Evolutionary conservation across 2,888 invertebrate genomes (phyloP).

Genomic region (Torymus tubicola): DNA sequence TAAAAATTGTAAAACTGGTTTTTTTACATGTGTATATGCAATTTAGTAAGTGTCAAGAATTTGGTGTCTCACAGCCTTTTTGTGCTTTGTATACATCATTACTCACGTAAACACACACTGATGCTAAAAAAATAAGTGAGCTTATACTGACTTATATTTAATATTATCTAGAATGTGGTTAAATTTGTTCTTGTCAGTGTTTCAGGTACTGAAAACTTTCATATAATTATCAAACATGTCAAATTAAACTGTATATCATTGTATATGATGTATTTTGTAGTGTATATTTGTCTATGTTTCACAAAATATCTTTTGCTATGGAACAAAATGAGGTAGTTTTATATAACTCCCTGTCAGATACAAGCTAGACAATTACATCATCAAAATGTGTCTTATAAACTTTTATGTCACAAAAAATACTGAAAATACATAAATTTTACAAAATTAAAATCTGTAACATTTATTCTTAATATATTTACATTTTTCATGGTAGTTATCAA

Average conservation of each 20-base stretch:
- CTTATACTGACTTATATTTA: constrained; percentile 39
- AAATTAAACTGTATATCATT: constrained; percentile 32
- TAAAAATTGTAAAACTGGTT: constrained; percentile 53
- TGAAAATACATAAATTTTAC: constrained; percentile 52
- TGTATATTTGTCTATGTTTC: constrained; percentile 28
- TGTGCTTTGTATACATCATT: constrained; percentile 46
- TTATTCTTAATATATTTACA: constrained; percentile 42
- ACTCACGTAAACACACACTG: constrained; percentile 12
- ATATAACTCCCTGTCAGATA: constrained; percentile 41
- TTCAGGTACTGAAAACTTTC: constrained; percentile 33
- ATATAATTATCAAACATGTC: constrained; percentile 30
- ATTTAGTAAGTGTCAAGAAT: constrained; percentile 49
- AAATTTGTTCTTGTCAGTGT: constrained; percentile 40
- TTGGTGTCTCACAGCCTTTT: constrained; percentile 43
- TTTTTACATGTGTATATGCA: constrained; percentile 53
- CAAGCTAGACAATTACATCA: constrained; percentile 46
- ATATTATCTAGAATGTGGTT: constrained; percentile 30
- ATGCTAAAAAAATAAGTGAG: constrained; percentile 49
- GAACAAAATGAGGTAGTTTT: constrained; percentile 47
- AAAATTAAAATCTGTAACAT: constrained; percentile 45
- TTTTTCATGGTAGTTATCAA: constrained; percentile 13
- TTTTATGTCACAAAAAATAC: constrained; percentile 49
- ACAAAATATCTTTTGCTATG: constrained; percentile 46
- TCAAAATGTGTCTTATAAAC: constrained; percentile 58
- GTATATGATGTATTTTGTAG: constrained; percentile 24